These are phyloP conservation scores for Triplophysa tibetana DNA, from an alignment of 2,113 vertebrate species.

Conservation along the genomic window DNA sequence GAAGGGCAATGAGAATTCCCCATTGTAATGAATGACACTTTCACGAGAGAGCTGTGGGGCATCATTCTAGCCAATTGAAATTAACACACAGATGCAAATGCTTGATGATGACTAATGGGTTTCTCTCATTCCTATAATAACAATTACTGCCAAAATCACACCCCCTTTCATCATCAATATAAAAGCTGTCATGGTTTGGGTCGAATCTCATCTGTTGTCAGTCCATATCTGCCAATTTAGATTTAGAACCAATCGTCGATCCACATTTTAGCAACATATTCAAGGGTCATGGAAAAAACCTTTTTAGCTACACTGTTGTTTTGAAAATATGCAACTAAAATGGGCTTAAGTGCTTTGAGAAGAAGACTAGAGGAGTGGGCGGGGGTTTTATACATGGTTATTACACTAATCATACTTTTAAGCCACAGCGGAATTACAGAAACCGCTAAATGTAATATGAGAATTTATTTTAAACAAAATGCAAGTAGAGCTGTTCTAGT, in stretches of 20 bases:
- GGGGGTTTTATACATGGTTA: too few species aligned
- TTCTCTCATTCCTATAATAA: conserved; percentile 37
- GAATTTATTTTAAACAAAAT: too few species aligned
- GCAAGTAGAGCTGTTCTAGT: too few species aligned
- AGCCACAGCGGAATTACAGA: too few species aligned
- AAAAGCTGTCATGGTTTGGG: conserved; percentile 4
- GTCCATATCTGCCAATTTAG: conserved; percentile 17
- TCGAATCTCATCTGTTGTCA: background rate
- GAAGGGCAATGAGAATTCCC: conserved; percentile 41
- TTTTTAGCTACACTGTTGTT: too few species aligned
- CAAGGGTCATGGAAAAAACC: background rate
- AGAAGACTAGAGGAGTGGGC: too few species aligned
- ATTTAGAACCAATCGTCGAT: conserved; percentile 1
- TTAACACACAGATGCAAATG: conserved; percentile 48
- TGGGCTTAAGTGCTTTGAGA: too few species aligned
- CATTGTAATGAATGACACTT: conserved; percentile 55
- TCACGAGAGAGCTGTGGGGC: conserved; percentile 41
- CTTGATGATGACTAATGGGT: conserved; percentile 52
- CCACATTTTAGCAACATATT: background rate
- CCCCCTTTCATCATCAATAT: conserved; percentile 4
- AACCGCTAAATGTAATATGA: too few species aligned
- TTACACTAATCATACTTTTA: too few species aligned
- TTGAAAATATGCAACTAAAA: too few species aligned
- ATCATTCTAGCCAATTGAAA: conserved; percentile 48
- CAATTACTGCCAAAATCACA: conserved; percentile 34